Conservation (phyloP, 2,797 vertebrate species). For the Coregonus ussuriensis region DNA sequence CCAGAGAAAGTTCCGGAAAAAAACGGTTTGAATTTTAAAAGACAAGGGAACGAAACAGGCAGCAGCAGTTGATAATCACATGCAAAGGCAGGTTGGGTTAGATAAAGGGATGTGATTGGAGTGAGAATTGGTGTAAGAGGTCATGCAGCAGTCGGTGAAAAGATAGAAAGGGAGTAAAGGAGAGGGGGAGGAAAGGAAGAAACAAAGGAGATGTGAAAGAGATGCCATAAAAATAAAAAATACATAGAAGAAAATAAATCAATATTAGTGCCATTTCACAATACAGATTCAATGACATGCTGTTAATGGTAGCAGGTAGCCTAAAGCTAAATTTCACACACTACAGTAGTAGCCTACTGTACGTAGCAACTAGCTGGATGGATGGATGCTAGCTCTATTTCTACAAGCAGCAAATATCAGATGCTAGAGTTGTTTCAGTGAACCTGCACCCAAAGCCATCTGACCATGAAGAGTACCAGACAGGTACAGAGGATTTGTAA, state of each 20-base stretch:
- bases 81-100: conserved; percentile 29
- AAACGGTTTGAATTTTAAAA: conserved; percentile 43
- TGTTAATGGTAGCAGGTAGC: conserved; percentile 72
- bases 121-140: conserved; percentile 21
- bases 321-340: conserved; percentile 48
- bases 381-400: neutral
- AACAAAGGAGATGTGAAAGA: neutral
- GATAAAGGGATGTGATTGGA: conserved; percentile 12
- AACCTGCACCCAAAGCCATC: neutral
- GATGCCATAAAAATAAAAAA: conserved; percentile 28
- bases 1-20: conserved; percentile 22
- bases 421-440: neutral
- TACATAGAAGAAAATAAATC: conserved; percentile 63
- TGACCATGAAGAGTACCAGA: neutral
- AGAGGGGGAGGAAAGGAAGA: neutral
- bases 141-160: conserved; percentile 37
- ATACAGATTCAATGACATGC: conserved; percentile 65
- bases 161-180: neutral
- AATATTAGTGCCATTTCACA: conserved; percentile 81
- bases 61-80: conserved; percentile 68
- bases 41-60: conserved; percentile 55
- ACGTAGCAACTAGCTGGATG: conserved; percentile 16
- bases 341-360: conserved; percentile 28
- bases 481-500: neutral
- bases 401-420: neutral